Base-by-base conservation (phyloP, 2,888 invertebrate genomes). In the Monopis laevigella region DNA sequence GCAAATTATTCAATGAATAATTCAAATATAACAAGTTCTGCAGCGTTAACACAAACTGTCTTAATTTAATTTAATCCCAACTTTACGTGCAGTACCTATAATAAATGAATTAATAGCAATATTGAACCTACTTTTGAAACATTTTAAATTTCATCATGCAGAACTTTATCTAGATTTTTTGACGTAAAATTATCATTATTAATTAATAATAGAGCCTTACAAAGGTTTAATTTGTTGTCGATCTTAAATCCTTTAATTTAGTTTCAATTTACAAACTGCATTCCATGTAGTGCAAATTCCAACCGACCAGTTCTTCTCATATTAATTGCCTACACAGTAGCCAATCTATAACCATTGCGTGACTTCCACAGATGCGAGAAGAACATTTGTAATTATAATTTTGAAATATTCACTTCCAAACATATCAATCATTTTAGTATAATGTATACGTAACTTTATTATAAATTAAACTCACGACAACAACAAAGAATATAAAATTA, bases 281-380 rank as follows among this genome's bases (percentile, higher is more conserved):
- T 39, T 34, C 40, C 29, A 35, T 29, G 32, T 41, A 36, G 30
- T 45, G 45, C 56, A 56, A 59, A 65, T 59, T 62, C 55, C 54
- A 59, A 52, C 48, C 47, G 56, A 51, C 63, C 47, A 56, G 56
- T 55, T 61, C 55, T 55, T 62, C 56, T 62, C 57, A 60, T 59
- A 60, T 60, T 62, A 65, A 64, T 61, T 58, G 51, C 52, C 44
- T 48, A 48, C 53, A 50, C 48, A 51, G 49, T 49, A 52, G 54
- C 54, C 49, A 48, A 53, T 54, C 47, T 50, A 56, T 32, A 32
- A 16, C 32, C 32, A 32, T 17, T 32, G 29, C 29, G 29, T 29
- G 29, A 29, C 29, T 11, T 14, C 29, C 29, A 29, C 29, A 29
- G 29, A 29, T 29, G 29, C 29, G 29, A 29, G 12, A 2, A 29